phyloP scores from a whole-genome alignment of 2,113 vertebrate species.

The Lepisosteus osseus region DNA sequence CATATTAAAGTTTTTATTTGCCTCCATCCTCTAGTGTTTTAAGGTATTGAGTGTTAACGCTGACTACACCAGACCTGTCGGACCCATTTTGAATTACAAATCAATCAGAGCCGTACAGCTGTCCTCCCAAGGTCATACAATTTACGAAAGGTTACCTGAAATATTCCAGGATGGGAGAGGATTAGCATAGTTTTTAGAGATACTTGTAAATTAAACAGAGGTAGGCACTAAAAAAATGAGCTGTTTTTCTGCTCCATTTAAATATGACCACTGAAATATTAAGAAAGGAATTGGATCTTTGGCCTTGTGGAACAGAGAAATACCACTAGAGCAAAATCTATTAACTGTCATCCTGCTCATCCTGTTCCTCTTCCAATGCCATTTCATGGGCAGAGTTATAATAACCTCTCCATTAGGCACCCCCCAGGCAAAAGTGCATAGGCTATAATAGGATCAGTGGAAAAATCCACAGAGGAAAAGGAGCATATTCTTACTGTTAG shows the following conservation, averaged over 20 bases:
- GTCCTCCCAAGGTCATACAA: slow-evolving; percentile 87
- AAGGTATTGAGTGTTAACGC: slow-evolving; percentile 55
- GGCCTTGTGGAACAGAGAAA: slow-evolving; percentile 72
- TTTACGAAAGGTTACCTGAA: slow-evolving; percentile 87
- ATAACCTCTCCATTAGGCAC: slow-evolving; percentile 81
- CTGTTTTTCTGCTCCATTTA: slow-evolving; percentile 75
- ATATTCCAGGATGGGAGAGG: slow-evolving; percentile 65
- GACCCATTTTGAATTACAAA: slow-evolving; percentile 88
- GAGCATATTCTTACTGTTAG: slow-evolving; percentile 78
- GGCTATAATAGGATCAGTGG: slow-evolving; percentile 86
- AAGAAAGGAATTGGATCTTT: slow-evolving; percentile 71
- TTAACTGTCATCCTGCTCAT: slow-evolving; percentile 72
- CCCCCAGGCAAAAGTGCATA: slow-evolving; percentile 80
- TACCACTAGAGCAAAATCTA: slow-evolving; percentile 68
- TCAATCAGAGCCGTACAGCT: slow-evolving; percentile 82
- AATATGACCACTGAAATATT: slow-evolving; percentile 82
- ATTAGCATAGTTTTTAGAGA: slow-evolving; percentile 90
- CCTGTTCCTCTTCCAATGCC: slow-evolving; percentile 68
- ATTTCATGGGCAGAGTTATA: slow-evolving; percentile 81
- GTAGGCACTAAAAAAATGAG: slow-evolving; percentile 67
- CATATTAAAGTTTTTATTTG: slow-evolving; percentile 45
- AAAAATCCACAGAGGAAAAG: slow-evolving; percentile 86
- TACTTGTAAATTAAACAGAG: slow-evolving; percentile 79
- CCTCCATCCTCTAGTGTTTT: slow-evolving; percentile 50
- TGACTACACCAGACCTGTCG: slow-evolving; percentile 65